Base-by-base conservation (phyloP, 2,888 invertebrate species). In the Rhamnusium bicolor region DNA sequence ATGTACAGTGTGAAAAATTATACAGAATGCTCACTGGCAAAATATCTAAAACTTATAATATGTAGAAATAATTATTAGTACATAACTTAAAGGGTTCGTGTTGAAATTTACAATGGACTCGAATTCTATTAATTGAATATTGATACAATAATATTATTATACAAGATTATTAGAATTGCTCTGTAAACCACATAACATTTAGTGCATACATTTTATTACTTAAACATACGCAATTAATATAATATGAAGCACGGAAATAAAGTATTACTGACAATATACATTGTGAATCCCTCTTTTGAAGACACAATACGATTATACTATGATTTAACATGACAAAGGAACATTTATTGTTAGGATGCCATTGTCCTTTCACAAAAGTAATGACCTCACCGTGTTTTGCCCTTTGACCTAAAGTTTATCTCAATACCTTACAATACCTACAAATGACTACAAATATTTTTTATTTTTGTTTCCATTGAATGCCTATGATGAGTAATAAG, bases 361-460 rank as follows among this genome's bases (percentile, higher is more conserved):
- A 71, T 71, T 71, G 70, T 65, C 70, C 70, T 65, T 62, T 71
- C 12, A 71, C 32, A 63, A 71, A 56, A 71, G 65, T 65, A 71
- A 71, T 71, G 65, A 69, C 62, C 40, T 62, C 46, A 46, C 67
- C 16, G 67, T 46, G 24, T 29, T 47, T 56, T 67, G 56, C 67
- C 56, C 67, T 67, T 67, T 67, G 67, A 67, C 67, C 67, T 27
- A 56, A 16, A 67, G 56, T 46, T 67, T 56, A 67, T 56, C 54
- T 56, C 14, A 27, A 56, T 56, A 67, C 56, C 67, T 67, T 67
- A 56, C 46, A 46, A 67, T 56, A 67, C 40, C 65, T 65, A 10
- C 49, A 51, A 49, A 63, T 46, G 58, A 60, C 58, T 61, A 27
- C 19, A 19, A 29, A 18, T 29, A 53, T 24, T 65, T 58, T 58